Evolutionary conservation across 2,113 vertebrate species (phyloP).

Genomic region (Crotalus horridus): DNA sequence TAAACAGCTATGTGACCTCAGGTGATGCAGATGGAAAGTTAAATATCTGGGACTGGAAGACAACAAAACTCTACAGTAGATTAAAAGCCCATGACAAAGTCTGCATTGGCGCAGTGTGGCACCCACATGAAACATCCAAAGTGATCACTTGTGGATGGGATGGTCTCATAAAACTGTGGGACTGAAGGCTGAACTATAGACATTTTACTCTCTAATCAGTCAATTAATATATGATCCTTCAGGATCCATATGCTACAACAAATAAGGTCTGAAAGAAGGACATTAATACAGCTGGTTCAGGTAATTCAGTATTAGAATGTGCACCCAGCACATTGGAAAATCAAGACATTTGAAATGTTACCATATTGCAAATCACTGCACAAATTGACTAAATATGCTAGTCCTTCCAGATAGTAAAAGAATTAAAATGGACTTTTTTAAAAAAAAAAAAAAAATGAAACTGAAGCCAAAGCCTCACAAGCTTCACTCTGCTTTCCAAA

Average conservation of each 20-base stretch:
- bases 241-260: conserved; percentile 11
- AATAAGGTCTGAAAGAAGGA: conserved; percentile 11
- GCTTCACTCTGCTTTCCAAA: background rate
- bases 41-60: conserved; percentile 99
- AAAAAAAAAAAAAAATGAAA: background rate
- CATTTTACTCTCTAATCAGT: background rate
- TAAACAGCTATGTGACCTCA: conserved; percentile 92
- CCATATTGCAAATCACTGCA: conserved; percentile 26
- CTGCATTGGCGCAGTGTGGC: conserved; percentile 97
- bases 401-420: conserved; percentile 46
- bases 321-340: conserved; percentile 4
- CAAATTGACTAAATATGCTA: conserved; percentile 39
- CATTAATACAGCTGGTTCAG: background rate
- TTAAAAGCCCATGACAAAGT: conserved; percentile 98
- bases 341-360: background rate
- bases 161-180: conserved; percentile 97
- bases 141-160: conserved; percentile 98
- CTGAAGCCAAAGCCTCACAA: conserved; percentile 26
- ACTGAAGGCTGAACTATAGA: conserved; percentile 61
- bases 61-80: conserved; percentile 96
- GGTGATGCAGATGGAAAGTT: conserved; percentile 98
- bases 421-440: conserved; percentile 35
- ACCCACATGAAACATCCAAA: conserved; percentile 97
- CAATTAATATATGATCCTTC: background rate
- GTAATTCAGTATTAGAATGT: conserved; percentile 12